Percentiles rank a stretch among this genome's conserved stretches.
Evolutionary conservation across 2,797 vertebrate genomes (phyloP).

Genomic region (Lacerta viridis): DNA sequence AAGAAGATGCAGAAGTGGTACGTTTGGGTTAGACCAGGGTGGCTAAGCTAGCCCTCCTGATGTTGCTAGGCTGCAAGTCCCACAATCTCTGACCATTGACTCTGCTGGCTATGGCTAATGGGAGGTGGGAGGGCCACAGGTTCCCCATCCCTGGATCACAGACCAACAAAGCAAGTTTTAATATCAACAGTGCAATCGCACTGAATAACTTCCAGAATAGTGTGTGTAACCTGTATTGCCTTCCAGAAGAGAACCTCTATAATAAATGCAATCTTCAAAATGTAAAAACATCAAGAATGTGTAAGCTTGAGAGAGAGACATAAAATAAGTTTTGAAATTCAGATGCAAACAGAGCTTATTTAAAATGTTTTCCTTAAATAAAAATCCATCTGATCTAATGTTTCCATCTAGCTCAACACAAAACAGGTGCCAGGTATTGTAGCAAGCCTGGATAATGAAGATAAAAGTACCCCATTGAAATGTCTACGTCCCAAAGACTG

Average conservation of each 20-base stretch:
- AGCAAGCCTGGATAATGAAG: no score
- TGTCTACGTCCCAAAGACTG: no score
- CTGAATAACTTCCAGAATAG: not conserved
- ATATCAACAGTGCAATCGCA: not conserved
- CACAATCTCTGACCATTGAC: no score
- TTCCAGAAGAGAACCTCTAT: not conserved
- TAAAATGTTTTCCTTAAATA: no score
- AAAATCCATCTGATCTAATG: no score
- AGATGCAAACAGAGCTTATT: no score
- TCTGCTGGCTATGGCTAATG: no score
- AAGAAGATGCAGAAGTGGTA: not conserved
- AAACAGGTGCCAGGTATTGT: no score
- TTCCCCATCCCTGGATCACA: not conserved
- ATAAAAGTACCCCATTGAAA: no score
- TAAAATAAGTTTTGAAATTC: no score
- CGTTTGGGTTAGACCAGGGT: not conserved
- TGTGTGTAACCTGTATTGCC: not conserved
- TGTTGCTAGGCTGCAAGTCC: not conserved
- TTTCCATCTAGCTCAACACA: no score
- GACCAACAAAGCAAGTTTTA: not conserved
- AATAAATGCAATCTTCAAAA: not conserved
- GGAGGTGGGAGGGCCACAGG: not conserved
- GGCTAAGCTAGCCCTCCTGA: not conserved
- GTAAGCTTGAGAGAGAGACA: no score
- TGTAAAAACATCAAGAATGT: not conserved